These are phyloP conservation scores for Zele albiditarsus DNA, from an alignment of 2,888 invertebrate genomes.

Conservation along the genomic window DNA sequence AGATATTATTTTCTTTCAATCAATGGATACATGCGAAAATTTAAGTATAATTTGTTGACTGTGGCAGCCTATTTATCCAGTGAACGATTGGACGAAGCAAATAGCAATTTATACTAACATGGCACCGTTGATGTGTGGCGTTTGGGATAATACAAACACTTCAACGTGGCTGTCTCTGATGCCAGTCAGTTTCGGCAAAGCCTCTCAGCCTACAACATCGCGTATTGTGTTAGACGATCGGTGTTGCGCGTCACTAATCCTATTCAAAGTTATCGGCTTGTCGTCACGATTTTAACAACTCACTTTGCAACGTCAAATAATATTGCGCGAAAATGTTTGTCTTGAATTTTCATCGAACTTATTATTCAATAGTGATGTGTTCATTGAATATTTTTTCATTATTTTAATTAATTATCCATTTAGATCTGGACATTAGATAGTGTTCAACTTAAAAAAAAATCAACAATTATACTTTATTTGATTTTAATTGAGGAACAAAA, in stretches of 20 bases:
- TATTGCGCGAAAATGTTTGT: no score
- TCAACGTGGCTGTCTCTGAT: slow-evolving; percentile 44
- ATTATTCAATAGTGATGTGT: no score
- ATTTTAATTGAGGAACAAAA: no score
- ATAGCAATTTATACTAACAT: neutral
- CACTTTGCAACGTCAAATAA: no score
- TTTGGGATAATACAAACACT: slow-evolving; percentile 52
- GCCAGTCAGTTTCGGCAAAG: slow-evolving; percentile 49
- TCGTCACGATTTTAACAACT: neutral
- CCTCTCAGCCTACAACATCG: slow-evolving; percentile 53
- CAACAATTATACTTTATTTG: no score
- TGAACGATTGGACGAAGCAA: neutral
- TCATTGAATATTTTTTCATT: no score
- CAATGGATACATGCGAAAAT: neutral
- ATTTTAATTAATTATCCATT: no score
- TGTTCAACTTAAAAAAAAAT: no score
- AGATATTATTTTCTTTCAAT: neutral
- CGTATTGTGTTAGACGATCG: slow-evolving; percentile 29
- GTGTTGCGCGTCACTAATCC: neutral
- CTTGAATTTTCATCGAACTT: no score
- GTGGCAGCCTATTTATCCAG: neutral
- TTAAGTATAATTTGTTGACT: neutral
- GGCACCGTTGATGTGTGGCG: slow-evolving; percentile 36
- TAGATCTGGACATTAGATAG: no score
- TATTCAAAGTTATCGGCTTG: neutral